Base-by-base conservation (phyloP, 1,140 invertebrate genomes). In the Venustaconcha ellipsiformis region DNA sequence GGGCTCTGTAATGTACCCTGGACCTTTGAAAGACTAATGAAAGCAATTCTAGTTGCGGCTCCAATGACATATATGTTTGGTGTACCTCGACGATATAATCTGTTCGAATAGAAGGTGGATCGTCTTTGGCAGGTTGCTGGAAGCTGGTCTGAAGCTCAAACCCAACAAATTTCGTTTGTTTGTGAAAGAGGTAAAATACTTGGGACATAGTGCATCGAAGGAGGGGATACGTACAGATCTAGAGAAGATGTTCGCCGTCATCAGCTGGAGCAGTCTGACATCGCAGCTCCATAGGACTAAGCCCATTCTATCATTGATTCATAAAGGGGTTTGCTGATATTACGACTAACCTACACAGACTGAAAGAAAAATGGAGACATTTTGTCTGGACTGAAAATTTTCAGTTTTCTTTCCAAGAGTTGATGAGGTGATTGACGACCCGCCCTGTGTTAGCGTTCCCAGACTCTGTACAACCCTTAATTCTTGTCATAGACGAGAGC, bases 401-500 rank as follows among this genome's bases (percentile, higher is more conserved):
- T 23, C 14, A 48, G 37, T 13, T 11, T 55, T 60, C 67, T 17
- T 72, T 78, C 68, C n/a, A 30, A 18, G 4, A 12, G 8, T 57
- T 80, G 17, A 90, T 88, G 78, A 59, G 79, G 48, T 30, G 65
- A 58, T 30, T 89, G 30, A 76, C 60, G 30, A 73, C 26, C 6
- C 14, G 74, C 57, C 80, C 87, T 18, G 73, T 84, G 48, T 70
- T 88, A 67, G 60, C 58, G 56, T 81, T 80, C 71, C 86, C 86
- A 58, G 78, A 89, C 76, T 83, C 84, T 67, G 63, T 48, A 11
- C 67, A 86, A 78, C 81, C 78, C 0, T 88, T 89, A 57, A 87
- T 86, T 5, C 74, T 90, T 1, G 86, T 88, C 60, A 88, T 86
- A 0, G 90, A 92, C 80, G 89, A 88, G 20, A 87, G 86, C 56